Percentiles rank a stretch among this genome's conserved stretches.
Evolutionary conservation across 2,797 vertebrate species (phyloP).

Genomic region (Aphelocoma californica): DNA sequence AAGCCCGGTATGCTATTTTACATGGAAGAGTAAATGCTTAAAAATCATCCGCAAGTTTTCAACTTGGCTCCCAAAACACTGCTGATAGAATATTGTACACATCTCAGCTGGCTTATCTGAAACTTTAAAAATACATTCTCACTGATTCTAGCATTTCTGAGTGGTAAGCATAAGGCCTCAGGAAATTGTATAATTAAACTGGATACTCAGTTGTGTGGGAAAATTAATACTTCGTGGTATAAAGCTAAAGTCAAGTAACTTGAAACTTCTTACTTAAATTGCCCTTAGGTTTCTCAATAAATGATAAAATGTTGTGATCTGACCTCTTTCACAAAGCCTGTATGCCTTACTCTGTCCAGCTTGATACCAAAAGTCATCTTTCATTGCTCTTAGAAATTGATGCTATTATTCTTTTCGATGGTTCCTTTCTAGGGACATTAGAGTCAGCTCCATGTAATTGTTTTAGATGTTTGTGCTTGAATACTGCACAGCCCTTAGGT

Average conservation of each 20-base stretch:
- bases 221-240: background rate
- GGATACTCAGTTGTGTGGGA: background rate
- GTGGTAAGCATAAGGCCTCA: background rate
- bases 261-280: background rate
- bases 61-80: background rate
- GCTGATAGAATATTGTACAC: background rate
- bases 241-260: background rate
- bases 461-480: conserved; percentile 12
- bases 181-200: background rate
- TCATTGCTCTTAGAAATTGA: conserved; percentile 1
- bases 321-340: background rate
- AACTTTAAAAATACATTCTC: background rate
- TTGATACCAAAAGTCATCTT: conserved; percentile 30
- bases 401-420: background rate
- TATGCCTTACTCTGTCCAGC: background rate
- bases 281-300: background rate
- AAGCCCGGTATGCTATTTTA: background rate
- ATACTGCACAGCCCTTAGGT: background rate
- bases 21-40: background rate
- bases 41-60: background rate
- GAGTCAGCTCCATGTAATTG: background rate
- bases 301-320: background rate
- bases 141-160: background rate
- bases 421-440: conserved; percentile 19
- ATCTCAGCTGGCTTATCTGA: background rate